A percentile compares a stretch with the other conserved stretches of the same genome.
Conservation (phyloP, 2,888 invertebrate species). For the Sphaerophoria taeniata region DNA sequence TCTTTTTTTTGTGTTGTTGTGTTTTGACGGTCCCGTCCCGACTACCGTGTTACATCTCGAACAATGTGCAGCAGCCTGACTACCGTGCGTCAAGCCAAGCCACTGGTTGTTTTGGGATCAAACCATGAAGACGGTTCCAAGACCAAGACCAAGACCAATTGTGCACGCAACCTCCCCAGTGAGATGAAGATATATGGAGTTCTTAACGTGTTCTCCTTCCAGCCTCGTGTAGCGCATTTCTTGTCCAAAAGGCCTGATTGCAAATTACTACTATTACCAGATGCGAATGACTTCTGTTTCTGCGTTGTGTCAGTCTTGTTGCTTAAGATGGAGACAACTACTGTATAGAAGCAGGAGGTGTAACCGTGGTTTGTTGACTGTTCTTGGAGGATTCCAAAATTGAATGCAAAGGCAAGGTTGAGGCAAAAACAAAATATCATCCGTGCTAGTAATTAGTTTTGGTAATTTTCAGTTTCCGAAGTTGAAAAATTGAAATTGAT, state of each 20-base stretch:
- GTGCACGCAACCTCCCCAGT: slow-evolving; percentile 52
- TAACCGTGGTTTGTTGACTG: slow-evolving; percentile 8
- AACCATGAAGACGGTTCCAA: slow-evolving; percentile 26
- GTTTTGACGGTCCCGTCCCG: slow-evolving; percentile 5
- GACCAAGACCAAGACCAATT: slow-evolving; percentile 49
- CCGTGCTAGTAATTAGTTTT: slow-evolving; percentile 7
- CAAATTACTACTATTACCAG: slow-evolving; percentile 59
- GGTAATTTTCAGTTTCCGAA: neutral
- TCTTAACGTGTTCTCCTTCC: slow-evolving; percentile 33
- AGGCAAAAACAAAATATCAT: slow-evolving; percentile 6
- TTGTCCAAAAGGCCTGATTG: slow-evolving; percentile 17
- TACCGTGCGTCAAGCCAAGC: slow-evolving; percentile 23
- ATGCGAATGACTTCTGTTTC: slow-evolving; percentile 71
- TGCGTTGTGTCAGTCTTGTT: slow-evolving; percentile 47
- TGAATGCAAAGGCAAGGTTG: neutral
- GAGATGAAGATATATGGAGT: slow-evolving; percentile 51
- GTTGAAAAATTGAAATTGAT: neutral
- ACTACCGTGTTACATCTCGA: slow-evolving; percentile 61
- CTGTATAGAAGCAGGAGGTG: neutral
- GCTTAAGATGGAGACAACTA: slow-evolving; percentile 24
- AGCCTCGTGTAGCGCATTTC: slow-evolving; percentile 6
- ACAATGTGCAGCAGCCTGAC: slow-evolving; percentile 25
- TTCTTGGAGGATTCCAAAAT: neutral
- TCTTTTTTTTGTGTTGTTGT: slow-evolving; percentile 3
- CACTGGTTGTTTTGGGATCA: slow-evolving; percentile 13